These are phyloP conservation scores for Marmota monax DNA, from an alignment of 2,113 vertebrate genomes.

Conservation along the genomic window DNA sequence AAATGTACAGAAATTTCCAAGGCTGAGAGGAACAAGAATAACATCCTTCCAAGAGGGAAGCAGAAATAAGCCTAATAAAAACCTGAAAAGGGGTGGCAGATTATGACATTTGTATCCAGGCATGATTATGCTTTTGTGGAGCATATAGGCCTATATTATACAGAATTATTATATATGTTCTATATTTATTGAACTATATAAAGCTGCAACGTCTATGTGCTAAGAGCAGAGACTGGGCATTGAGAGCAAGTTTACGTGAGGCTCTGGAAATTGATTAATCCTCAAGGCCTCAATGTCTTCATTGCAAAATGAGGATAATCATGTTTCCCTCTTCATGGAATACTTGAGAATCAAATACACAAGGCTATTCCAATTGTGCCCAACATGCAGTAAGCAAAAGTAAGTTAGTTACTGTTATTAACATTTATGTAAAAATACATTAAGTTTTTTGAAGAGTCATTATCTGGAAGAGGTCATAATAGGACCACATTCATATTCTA, in stretches of 20 bases:
- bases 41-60: background rate
- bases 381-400: background rate
- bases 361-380: background rate
- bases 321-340: background rate
- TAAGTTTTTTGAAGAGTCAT: background rate
- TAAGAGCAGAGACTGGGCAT: background rate
- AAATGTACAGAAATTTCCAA: background rate
- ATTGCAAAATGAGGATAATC: background rate
- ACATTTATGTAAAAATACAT: background rate
- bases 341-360: background rate
- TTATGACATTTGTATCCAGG: background rate
- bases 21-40: accelerated
- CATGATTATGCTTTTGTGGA: background rate
- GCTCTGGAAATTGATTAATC: background rate
- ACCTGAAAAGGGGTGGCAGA: background rate
- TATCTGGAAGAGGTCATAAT: background rate
- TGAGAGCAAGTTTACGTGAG: background rate
- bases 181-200: background rate
- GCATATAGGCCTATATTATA: background rate
- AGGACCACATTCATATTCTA: constrained; percentile 53
- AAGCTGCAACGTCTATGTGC: background rate
- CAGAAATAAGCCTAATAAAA: background rate
- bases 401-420: background rate
- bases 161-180: background rate
- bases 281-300: background rate